Percentiles rank a stretch among this genome's conserved stretches.
Conservation (phyloP, 1,140 invertebrate species). For the Epicauta chinensis region DNA sequence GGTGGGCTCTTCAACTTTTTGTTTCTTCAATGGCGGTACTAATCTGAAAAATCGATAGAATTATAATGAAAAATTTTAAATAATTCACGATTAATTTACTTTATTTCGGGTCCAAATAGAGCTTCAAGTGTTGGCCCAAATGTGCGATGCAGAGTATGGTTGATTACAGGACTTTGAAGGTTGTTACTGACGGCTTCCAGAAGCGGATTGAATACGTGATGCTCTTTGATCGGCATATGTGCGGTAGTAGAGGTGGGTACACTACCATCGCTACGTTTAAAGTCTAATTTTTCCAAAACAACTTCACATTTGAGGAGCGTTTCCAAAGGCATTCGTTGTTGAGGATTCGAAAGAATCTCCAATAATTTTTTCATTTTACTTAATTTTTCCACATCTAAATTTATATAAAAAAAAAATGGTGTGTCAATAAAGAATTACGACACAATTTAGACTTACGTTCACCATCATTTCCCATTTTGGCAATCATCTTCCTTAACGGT, state of each 20-base stretch:
- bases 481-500: conserved; percentile 80
- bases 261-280: conserved; percentile 61
- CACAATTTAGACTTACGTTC: conserved; percentile 49
- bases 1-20: conserved; percentile 57
- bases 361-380: conserved; percentile 88
- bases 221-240: conserved; percentile 52
- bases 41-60: too few relatives aligned
- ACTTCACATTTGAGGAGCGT: conserved; percentile 88
- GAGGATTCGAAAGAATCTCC: conserved; percentile 84
- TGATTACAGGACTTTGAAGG: conserved; percentile 75
- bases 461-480: conserved; percentile 78
- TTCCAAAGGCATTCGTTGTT: conserved; percentile 79
- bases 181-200: conserved; percentile 78
- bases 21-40: conserved; percentile 60
- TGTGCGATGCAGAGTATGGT: conserved; percentile 85
- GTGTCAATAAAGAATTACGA: not conserved
- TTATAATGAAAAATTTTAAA: too few relatives aligned
- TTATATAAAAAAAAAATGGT: conserved; percentile 1
- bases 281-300: conserved; percentile 77
- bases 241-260: conserved; percentile 42
- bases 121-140: conserved; percentile 84
- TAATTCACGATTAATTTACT: too few relatives aligned
- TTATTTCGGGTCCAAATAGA: conserved; percentile 79
- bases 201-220: conserved; percentile 73
- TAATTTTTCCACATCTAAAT: conserved; percentile 72